A percentile compares a stretch with the other conserved stretches of the same genome.
phyloP scores from a whole-genome alignment of 2,888 invertebrate genomes.

The Campaea margaritaria region DNA sequence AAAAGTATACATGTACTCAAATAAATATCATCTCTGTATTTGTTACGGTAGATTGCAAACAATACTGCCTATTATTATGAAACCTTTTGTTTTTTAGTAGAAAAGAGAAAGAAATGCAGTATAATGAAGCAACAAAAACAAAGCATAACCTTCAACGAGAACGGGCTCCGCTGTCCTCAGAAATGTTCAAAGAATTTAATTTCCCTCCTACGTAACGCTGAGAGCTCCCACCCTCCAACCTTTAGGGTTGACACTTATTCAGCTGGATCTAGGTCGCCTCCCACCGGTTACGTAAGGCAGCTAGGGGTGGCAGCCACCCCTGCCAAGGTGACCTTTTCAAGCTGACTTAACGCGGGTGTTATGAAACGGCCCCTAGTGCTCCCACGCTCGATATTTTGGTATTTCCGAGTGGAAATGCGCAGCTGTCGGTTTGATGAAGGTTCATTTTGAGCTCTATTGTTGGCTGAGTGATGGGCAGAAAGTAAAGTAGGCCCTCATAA shows the following conservation, averaged over 20 bases:
- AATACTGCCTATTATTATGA: too few species aligned
- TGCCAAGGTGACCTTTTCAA: slow-evolving; percentile 36
- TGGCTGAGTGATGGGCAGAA: too few species aligned
- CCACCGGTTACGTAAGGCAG: slow-evolving; percentile 42
- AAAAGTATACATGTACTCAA: too few species aligned
- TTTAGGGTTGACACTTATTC: slow-evolving; percentile 19
- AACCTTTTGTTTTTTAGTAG: too few species aligned
- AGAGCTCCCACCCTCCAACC: slow-evolving; percentile 7
- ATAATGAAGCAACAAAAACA: neutral
- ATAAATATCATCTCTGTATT: too few species aligned
- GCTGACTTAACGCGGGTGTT: slow-evolving; percentile 17
- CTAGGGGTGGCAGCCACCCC: slow-evolving; percentile 22
- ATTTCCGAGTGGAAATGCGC: slow-evolving; percentile 25
- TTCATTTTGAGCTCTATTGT: neutral
- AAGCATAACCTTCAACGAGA: neutral
- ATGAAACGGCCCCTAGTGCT: slow-evolving; percentile 21
- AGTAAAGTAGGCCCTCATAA: too few species aligned
- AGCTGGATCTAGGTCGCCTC: slow-evolving; percentile 43
- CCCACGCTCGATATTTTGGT: slow-evolving; percentile 18
- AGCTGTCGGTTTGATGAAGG: slow-evolving; percentile 10
- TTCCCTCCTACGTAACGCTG: slow-evolving; percentile 7
- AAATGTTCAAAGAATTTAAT: slow-evolving; percentile 27
- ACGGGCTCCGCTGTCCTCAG: neutral
- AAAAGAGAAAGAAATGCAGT: neutral
- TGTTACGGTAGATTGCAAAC: too few species aligned